A percentile compares a stretch with the other conserved stretches of the same genome.
These are phyloP conservation scores for Mesoclemmys tuberculata DNA, from an alignment of 2,113 vertebrate genomes.

Conservation along the genomic window DNA sequence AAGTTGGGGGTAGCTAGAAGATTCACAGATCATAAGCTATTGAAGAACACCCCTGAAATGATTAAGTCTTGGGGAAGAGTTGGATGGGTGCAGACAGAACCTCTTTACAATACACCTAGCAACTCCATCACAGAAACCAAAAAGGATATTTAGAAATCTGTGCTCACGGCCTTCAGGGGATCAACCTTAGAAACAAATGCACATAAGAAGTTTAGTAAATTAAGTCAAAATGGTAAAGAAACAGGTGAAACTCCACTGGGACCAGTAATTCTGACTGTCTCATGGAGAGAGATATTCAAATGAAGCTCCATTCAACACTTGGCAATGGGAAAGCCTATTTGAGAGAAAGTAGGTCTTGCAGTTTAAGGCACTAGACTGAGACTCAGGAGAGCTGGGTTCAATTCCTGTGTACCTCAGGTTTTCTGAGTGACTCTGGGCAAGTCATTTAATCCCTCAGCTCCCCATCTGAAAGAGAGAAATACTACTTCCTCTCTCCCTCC, in stretches of 20 bases:
- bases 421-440: not conserved
- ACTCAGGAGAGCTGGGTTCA: rapidly evolving
- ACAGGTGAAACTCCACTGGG: rapidly evolving
- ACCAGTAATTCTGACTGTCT: not conserved
- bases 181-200: rapidly evolving
- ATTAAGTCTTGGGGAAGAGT: not conserved
- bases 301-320: not conserved
- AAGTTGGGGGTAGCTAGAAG: rapidly evolving
- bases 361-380: rapidly evolving
- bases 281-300: rapidly evolving
- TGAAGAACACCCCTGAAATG: rapidly evolving
- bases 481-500: not conserved
- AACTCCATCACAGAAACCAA: no score
- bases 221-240: not conserved
- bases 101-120: rapidly evolving
- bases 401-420: rapidly evolving
- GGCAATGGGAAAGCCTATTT: rapidly evolving
- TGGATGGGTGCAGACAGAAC: not conserved
- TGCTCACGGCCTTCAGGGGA: not conserved
- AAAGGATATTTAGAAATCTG: not conserved
- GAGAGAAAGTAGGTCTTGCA: rapidly evolving
- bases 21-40: not conserved
- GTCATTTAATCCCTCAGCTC: not conserved
- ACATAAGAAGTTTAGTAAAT: not conserved
- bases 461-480: not conserved